Evolutionary conservation across 2,888 invertebrate species (phyloP).

Genomic region (Eumacrocentrus americanus): DNA sequence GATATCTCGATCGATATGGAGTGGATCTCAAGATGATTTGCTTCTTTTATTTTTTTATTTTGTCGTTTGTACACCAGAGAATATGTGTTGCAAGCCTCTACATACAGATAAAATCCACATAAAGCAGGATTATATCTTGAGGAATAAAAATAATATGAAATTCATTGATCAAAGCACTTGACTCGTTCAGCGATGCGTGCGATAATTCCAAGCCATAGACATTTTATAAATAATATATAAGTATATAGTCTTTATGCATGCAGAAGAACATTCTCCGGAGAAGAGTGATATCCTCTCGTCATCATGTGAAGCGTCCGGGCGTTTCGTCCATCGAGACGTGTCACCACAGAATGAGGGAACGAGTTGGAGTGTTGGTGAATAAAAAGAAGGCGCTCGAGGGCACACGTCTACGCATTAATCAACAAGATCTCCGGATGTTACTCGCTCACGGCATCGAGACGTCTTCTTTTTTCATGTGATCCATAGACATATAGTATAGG

Average conservation of each 20-base stretch:
- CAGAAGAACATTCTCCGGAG: conserved; percentile 1
- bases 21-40: background rate
- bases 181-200: conserved; percentile 18
- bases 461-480: background rate
- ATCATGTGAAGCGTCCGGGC: conserved; percentile 12
- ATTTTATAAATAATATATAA: too few species aligned
- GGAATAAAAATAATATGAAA: background rate
- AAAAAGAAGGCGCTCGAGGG: conserved; percentile 9
- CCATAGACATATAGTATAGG: too few species aligned
- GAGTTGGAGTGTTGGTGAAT: too few species aligned
- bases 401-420: conserved; percentile 10
- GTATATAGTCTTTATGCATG: too few species aligned
- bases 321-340: conserved; percentile 7
- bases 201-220: conserved; percentile 7
- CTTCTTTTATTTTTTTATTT: background rate
- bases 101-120: background rate
- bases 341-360: conserved; percentile 8
- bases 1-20: conserved; percentile 4
- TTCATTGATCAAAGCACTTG: conserved; percentile 14
- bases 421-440: conserved; percentile 8
- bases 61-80: background rate
- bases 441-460: conserved; percentile 1
- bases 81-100: background rate
- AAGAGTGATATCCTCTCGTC: conserved; percentile 11
- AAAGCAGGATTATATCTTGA: background rate